A percentile compares a stretch with the other conserved stretches of the same genome.
Evolutionary conservation across 2,888 invertebrate species (phyloP).

Genomic region (Epiblema foenella): DNA sequence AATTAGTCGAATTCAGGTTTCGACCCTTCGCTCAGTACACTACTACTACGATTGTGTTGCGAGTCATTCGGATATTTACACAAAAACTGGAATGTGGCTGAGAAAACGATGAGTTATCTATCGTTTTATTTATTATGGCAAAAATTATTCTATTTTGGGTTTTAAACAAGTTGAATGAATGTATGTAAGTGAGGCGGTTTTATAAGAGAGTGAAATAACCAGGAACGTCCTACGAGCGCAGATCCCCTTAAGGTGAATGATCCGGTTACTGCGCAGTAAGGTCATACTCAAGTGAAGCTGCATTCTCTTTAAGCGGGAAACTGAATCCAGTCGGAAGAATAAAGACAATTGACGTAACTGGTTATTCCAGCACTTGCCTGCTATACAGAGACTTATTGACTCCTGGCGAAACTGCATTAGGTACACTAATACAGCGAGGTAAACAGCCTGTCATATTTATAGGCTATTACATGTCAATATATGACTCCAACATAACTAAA

Average conservation of each 20-base stretch:
- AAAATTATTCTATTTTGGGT: no score
- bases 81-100: neutral
- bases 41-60: no score
- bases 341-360: neutral
- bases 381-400: neutral
- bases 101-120: neutral
- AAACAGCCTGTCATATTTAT: no score
- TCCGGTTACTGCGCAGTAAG: constrained; percentile 6
- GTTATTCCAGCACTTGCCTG: neutral
- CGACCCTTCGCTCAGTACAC: no score
- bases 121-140: neutral
- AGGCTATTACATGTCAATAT: no score
- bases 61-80: no score
- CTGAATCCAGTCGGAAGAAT: constrained; percentile 4
- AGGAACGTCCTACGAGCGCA: neutral
- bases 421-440: neutral
- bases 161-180: no score
- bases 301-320: constrained; percentile 14
- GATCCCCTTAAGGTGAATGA: neutral
- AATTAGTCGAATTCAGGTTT: no score
- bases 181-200: neutral
- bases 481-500: no score
- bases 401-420: neutral
- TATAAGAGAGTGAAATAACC: no score
- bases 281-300: constrained; percentile 1